Evolutionary conservation across 2,888 invertebrate genomes (phyloP).

Genomic region (Agrochola circellaris): DNA sequence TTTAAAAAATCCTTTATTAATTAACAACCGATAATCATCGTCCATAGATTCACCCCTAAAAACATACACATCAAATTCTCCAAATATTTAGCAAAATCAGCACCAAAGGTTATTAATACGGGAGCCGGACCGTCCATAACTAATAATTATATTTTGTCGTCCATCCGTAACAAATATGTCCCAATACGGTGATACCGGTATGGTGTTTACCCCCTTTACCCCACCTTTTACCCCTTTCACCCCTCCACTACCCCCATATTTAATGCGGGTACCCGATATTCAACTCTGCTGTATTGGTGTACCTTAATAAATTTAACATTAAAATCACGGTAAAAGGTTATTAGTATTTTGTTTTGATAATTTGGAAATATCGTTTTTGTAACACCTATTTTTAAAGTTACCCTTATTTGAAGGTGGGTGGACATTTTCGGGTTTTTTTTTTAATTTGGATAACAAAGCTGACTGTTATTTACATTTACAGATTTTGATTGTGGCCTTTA

Average conservation of each 20-base stretch:
- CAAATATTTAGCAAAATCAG: conserved; percentile 60
- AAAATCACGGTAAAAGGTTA: conserved; percentile 62
- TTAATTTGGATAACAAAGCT: not conserved
- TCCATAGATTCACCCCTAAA: conserved; percentile 16
- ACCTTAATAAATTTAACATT: conserved; percentile 69
- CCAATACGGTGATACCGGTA: conserved; percentile 67
- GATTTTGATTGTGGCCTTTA: not conserved
- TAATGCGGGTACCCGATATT: conserved; percentile 67
- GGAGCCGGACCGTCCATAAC: conserved; percentile 59
- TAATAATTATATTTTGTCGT: conserved; percentile 69
- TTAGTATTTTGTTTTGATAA: conserved; percentile 63
- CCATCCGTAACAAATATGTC: conserved; percentile 69
- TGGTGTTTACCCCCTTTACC: conserved; percentile 55
- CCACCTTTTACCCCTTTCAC: conserved; percentile 24
- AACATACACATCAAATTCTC: conserved; percentile 30
- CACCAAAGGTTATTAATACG: conserved; percentile 60
- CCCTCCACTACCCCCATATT: conserved; percentile 47
- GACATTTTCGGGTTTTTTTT: conserved; percentile 8
- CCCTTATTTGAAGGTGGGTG: not conserved
- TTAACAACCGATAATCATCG: conserved; percentile 21
- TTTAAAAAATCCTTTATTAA: conserved; percentile 12
- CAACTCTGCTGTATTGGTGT: conserved; percentile 63
- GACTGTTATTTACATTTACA: no score
- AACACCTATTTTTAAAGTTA: conserved; percentile 27
- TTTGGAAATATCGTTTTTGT: conserved; percentile 61